A percentile compares a stretch with the other conserved stretches of the same genome.
Conservation (phyloP, 2,113 vertebrate species). For the Pollachius pollachius region DNA sequence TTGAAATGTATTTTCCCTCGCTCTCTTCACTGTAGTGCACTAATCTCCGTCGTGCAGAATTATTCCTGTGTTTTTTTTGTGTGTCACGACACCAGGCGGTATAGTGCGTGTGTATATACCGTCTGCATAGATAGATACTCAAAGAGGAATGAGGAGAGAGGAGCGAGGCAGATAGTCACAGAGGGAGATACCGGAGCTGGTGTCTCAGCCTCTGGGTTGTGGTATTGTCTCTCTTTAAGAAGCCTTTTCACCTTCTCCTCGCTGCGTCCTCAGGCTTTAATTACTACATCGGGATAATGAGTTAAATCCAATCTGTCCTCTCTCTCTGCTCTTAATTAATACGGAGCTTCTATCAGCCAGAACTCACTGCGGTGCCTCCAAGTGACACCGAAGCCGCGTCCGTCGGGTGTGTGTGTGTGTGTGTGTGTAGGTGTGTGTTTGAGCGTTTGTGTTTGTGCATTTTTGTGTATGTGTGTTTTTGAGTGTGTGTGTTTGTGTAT, state of each 20-base stretch:
- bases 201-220: neutral
- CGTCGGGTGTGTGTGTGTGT: too few relatives aligned
- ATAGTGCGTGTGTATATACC: neutral
- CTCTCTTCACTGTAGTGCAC: too few relatives aligned
- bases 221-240: slow-evolving; percentile 51
- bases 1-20: too few relatives aligned
- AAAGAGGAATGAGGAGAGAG: neutral
- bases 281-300: slow-evolving; percentile 75
- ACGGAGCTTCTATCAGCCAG: slow-evolving; percentile 66
- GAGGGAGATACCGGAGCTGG: slow-evolving; percentile 13
- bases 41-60: too few relatives aligned
- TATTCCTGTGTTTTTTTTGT: neutral
- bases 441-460: slow-evolving; percentile 13
- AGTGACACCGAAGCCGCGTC: slow-evolving; percentile 49
- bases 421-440: slow-evolving; percentile 13
- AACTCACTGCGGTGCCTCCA: slow-evolving; percentile 59
- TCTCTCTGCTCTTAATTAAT: slow-evolving; percentile 74
- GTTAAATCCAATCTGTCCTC: slow-evolving; percentile 76
- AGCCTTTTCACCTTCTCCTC: slow-evolving; percentile 41
- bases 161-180: neutral
- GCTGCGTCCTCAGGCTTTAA: slow-evolving; percentile 72
- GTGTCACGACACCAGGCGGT: too few relatives aligned
- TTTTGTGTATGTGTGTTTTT: too few relatives aligned
- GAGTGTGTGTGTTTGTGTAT: too few relatives aligned
- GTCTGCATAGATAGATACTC: neutral